These are phyloP conservation scores for Montipora cactus DNA, from an alignment of 64 coral and sea anemone genomes.

Conservation along the genomic window DNA sequence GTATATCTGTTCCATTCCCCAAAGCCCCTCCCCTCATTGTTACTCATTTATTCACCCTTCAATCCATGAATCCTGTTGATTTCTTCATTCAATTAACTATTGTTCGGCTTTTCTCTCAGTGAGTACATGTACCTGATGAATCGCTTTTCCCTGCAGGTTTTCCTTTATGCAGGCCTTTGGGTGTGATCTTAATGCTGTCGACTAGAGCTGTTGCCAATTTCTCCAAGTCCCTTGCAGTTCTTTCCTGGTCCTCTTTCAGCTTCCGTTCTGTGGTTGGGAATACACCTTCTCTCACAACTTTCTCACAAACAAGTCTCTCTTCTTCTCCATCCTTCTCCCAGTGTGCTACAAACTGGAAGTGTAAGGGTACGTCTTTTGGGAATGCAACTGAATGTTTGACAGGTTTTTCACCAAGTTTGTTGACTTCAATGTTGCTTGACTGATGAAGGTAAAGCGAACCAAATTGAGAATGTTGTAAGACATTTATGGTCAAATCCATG, in stretches of 20 bases:
- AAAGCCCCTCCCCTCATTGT: too few species aligned
- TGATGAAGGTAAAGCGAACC: constrained; percentile 79
- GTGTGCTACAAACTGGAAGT: constrained; percentile 74
- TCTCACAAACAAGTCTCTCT: constrained; percentile 78
- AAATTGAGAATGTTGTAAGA: constrained; percentile 66
- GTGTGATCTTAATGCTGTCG: constrained; percentile 48
- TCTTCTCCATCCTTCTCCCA: constrained; percentile 71
- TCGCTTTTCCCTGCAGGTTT: constrained; percentile 10
- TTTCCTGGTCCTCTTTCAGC: constrained; percentile 60
- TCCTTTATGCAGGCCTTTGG: constrained; percentile 43
- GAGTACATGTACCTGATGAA: constrained; percentile 39
- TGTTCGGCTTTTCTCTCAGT: not conserved
- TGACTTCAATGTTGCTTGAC: constrained; percentile 71
- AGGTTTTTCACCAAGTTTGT: constrained; percentile 53
- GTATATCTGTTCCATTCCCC: too few species aligned
- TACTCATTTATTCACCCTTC: too few species aligned
- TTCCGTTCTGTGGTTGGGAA: constrained; percentile 76
- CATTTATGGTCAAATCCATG: constrained; percentile 67
- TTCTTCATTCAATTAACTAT: not conserved
- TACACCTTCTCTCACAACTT: constrained; percentile 73
- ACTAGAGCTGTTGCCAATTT: constrained; percentile 65
- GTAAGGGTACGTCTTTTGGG: constrained; percentile 35
- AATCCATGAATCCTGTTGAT: too few species aligned
- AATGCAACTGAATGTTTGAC: constrained; percentile 58
- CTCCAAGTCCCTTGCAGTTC: constrained; percentile 41